These are phyloP conservation scores for Drosophila virilis DNA, from an alignment of 1,140 invertebrate genomes.

Conservation along the genomic window DNA sequence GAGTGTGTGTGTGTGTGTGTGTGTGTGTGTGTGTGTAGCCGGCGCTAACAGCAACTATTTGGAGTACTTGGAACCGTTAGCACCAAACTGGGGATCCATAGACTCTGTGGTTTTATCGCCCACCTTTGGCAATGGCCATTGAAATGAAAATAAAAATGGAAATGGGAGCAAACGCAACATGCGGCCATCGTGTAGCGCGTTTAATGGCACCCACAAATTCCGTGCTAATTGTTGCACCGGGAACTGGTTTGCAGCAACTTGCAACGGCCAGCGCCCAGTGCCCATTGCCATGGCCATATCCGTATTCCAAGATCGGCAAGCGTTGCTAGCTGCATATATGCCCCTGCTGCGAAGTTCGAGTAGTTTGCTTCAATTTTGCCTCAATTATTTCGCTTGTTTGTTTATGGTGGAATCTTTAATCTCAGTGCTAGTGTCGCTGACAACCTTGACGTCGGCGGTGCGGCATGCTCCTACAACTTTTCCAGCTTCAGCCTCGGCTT, in stretches of 20 bases:
- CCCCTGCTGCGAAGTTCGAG: slow-evolving; percentile 39
- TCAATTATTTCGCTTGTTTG: slow-evolving; percentile 84
- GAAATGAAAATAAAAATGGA: slow-evolving; percentile 56
- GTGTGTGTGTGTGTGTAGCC: slow-evolving; percentile 14
- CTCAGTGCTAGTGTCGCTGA: slow-evolving; percentile 63
- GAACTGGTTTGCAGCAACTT: slow-evolving; percentile 50
- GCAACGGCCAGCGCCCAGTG: slow-evolving; percentile 2
- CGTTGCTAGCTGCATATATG: slow-evolving; percentile 4
- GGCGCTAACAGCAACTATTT: slow-evolving; percentile 33
- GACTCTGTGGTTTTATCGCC: slow-evolving; percentile 38
- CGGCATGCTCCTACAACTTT: slow-evolving; percentile 13
- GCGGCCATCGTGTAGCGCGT: slow-evolving; percentile 75
- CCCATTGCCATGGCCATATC: slow-evolving; percentile 50
- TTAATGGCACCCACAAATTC: slow-evolving; percentile 83
- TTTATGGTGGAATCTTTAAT: slow-evolving; percentile 83
- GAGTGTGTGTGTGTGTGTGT: slow-evolving; percentile 31
- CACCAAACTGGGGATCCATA: slow-evolving; percentile 2
- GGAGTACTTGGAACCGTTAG: slow-evolving; percentile 36
- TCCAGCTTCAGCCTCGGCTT: slow-evolving; percentile 25
- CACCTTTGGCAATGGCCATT: slow-evolving; percentile 39
- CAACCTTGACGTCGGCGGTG: slow-evolving; percentile 60
- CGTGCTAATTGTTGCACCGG: slow-evolving; percentile 77
- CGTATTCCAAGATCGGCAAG: slow-evolving; percentile 42
- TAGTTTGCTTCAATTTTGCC: slow-evolving; percentile 84
- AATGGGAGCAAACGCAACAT: slow-evolving; percentile 65